Percentiles rank a stretch among this genome's conserved stretches.
phyloP scores from a whole-genome alignment of 2,888 invertebrate species.

The Latrodectus elegans region DNA sequence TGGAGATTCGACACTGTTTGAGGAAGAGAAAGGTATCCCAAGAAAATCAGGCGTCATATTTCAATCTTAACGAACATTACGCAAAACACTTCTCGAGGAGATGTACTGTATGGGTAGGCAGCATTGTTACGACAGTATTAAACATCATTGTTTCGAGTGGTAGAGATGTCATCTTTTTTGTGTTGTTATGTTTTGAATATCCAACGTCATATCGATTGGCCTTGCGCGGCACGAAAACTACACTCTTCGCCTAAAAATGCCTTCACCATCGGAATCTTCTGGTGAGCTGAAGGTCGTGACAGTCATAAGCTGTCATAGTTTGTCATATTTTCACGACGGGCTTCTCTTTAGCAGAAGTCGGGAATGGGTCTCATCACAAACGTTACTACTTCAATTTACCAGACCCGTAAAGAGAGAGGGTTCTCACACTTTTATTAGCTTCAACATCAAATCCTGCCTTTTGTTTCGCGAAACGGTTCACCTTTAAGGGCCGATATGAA shows the following conservation, averaged over 20 bases:
- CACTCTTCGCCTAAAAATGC: neutral
- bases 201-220: neutral
- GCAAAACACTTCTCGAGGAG: too few relatives aligned
- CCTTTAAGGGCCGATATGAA: too few relatives aligned
- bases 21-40: too few relatives aligned
- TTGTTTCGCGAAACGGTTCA: neutral
- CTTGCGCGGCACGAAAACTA: neutral
- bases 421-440: neutral
- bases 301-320: neutral
- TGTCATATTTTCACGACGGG: neutral
- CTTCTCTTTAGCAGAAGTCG: neutral
- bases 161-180: neutral
- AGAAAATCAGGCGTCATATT: too few relatives aligned
- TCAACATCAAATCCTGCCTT: neutral
- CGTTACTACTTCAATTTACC: neutral
- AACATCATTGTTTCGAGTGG: constrained; percentile 3
- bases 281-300: neutral
- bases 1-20: too few relatives aligned
- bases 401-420: neutral
- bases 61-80: too few relatives aligned
- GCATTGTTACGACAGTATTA: constrained; percentile 3
- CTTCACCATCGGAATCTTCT: too few relatives aligned
- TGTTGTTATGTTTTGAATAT: constrained; percentile 3
- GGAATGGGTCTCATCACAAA: neutral
- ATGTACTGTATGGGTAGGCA: neutral